These are phyloP conservation scores for Takifugu flavidus DNA, from an alignment of 2,113 vertebrate genomes.

Conservation along the genomic window DNA sequence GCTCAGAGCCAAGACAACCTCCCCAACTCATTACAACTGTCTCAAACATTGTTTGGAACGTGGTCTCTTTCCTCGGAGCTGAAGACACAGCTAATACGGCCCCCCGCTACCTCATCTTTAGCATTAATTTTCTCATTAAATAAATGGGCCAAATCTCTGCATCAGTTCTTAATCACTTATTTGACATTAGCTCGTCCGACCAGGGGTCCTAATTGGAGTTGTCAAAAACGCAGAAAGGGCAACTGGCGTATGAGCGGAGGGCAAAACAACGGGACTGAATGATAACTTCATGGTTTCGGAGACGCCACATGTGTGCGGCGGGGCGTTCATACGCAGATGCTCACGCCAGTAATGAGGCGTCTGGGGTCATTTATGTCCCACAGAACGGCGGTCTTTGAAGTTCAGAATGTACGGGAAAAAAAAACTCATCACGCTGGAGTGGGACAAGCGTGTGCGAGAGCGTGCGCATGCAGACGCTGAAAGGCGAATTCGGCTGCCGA, in stretches of 20 bases:
- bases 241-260: constrained; percentile 37
- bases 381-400: constrained; percentile 7
- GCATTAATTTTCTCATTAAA: constrained; percentile 59
- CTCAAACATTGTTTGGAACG: constrained; percentile 7
- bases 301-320: neutral
- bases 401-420: constrained; percentile 5
- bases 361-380: neutral
- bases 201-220: constrained; percentile 60
- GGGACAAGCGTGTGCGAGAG: neutral
- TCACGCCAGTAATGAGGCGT: neutral
- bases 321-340: neutral
- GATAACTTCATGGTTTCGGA: neutral
- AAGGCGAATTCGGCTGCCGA: constrained; percentile 19
- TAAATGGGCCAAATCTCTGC: constrained; percentile 64
- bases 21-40: too few species aligned
- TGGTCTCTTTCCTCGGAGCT: constrained; percentile 22
- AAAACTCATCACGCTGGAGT: neutral
- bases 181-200: constrained; percentile 57
- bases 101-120: constrained; percentile 43
- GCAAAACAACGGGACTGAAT: constrained; percentile 33
- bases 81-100: constrained; percentile 36
- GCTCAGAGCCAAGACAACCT: constrained; percentile 6
- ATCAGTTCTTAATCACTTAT: constrained; percentile 60
- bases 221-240: constrained; percentile 56
- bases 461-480: neutral